Evolutionary conservation across 2,113 vertebrate genomes (phyloP).

Genomic region (Eulemur macaco): DNA sequence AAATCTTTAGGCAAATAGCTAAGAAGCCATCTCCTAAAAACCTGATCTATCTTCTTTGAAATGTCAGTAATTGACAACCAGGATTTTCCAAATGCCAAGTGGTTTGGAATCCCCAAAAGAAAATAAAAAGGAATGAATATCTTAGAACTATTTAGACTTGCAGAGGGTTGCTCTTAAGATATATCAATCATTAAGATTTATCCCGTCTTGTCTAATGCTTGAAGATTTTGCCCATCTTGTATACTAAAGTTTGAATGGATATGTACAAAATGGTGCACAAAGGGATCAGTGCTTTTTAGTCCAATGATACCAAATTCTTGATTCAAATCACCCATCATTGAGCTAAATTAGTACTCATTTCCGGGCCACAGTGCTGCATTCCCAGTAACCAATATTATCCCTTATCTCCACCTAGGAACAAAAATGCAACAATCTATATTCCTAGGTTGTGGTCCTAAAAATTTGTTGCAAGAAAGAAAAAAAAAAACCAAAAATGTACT

Average conservation of each 20-base stretch:
- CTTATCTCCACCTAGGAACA: neutral
- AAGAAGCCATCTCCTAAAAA: neutral
- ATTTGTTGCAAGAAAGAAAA: neutral
- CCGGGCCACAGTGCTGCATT: neutral
- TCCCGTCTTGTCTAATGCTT: neutral
- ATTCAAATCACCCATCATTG: neutral
- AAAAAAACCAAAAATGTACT: neutral
- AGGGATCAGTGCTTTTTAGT: neutral
- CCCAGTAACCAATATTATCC: neutral
- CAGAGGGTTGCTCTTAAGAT: neutral
- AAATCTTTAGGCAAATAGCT: neutral
- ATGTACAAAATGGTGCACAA: neutral
- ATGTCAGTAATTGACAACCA: constrained; percentile 19
- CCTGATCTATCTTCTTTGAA: constrained; percentile 29
- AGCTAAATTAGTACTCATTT: neutral
- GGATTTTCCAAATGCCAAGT: neutral
- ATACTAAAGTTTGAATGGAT: neutral
- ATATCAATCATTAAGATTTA: neutral
- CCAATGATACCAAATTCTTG: neutral
- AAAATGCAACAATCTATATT: neutral
- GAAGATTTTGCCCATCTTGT: neutral
- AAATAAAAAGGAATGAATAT: neutral
- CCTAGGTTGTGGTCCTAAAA: neutral
- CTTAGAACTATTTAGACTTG: neutral
- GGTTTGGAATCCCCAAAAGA: neutral